Evolutionary conservation across 2,113 vertebrate genomes (phyloP).

Genomic region (Boulengeromyrus knoepffleri): DNA sequence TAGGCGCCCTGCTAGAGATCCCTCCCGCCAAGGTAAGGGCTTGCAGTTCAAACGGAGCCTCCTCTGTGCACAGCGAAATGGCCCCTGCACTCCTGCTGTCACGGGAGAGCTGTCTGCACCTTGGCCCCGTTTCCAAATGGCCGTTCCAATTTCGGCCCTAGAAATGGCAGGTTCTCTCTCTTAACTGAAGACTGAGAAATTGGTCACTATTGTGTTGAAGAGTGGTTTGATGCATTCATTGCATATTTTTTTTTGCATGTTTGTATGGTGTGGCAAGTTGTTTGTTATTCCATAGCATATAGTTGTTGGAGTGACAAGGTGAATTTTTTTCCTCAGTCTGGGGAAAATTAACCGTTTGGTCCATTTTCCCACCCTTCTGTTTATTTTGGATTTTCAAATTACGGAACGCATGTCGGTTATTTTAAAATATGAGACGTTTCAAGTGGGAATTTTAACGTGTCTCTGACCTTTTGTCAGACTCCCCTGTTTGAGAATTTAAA

Average conservation of each 20-base stretch:
- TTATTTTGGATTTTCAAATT: background rate
- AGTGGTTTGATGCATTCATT: background rate
- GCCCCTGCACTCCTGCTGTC: background rate
- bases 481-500: background rate
- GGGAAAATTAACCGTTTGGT: background rate
- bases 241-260: background rate
- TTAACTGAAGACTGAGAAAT: background rate
- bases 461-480: background rate
- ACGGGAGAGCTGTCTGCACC: background rate
- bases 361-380: background rate
- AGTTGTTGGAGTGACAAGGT: background rate
- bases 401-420: background rate
- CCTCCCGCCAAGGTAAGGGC: slow-evolving; percentile 89
- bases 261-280: background rate
- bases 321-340: background rate
- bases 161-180: background rate
- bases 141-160: background rate
- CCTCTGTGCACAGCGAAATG: background rate
- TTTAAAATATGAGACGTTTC: background rate
- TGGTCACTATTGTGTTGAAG: background rate
- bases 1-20: slow-evolving; percentile 93
- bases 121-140: background rate
- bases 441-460: background rate
- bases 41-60: background rate
- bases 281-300: background rate